Evolutionary conservation across 1,140 invertebrate genomes (phyloP), one percentile per base, ranked within the genome.

Genomic region (Solenopsis invicta): DNA sequence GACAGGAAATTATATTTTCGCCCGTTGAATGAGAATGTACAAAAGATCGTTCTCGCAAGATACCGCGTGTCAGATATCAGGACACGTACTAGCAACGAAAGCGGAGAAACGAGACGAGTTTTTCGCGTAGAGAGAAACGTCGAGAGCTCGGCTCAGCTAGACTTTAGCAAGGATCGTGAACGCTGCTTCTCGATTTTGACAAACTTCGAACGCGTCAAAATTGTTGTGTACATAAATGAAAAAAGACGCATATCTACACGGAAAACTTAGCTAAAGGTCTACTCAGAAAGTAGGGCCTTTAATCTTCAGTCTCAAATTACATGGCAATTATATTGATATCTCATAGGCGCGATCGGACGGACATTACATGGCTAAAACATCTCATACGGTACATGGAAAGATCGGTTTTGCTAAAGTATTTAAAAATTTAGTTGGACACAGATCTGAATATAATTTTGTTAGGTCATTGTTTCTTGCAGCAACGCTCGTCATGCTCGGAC

Each of bases 1-100:
- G 10, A 13, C 59, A 76, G 82, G 82, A 85, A 85, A 77, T 85
- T 85, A 85, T 85, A 85, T 85, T 85, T 85, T 85, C 74, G 48
- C 61, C 45, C 52, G 74, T 77, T 48, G 82, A 61, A 85, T 77
- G 74, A 66, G 37, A 85, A 77, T 85, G 61, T 85, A 77, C 72
- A 52, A 64, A 45, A 66, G 72, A 85, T 85, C 41, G n/a, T 21
- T 66, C 59, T 24, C 67, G 24, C 37, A 24, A 41, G 37, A 61
- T 71, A 82, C 66, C 34, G 45, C 48, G 52, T 82, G 67, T 74
- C 67, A 56, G 66, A 72, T 82, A 82, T 59, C 78, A 34, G 48
- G 16, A 74, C 67, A 82, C 50, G 52, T 72, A 72, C 13, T 16
- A 24, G 24, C 34, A 48, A 54, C 48, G 77, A 82, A 50, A 18